These are phyloP conservation scores for Muschampia plurimacula DNA, from an alignment of 2,888 invertebrate genomes.

Conservation along the genomic window DNA sequence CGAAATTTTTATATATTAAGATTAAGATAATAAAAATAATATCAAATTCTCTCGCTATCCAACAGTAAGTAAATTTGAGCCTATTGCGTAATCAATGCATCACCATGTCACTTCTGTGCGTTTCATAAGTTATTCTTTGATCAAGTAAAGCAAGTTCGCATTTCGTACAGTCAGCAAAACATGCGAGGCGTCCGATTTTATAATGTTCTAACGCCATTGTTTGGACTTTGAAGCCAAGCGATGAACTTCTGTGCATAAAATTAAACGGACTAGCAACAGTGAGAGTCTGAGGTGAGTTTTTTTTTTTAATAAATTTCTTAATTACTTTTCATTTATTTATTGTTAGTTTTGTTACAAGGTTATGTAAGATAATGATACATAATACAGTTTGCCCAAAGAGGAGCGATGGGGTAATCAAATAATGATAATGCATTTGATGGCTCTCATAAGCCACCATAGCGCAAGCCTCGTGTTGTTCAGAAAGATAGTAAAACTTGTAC, in stretches of 20 bases:
- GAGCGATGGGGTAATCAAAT: too few species aligned
- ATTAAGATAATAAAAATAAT: neutral
- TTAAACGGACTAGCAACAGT: neutral
- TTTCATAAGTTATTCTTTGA: conserved; percentile 41
- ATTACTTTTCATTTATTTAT: neutral
- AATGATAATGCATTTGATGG: too few species aligned
- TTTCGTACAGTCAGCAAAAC: conserved; percentile 64
- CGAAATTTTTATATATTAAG: too few species aligned
- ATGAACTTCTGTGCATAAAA: conserved; percentile 4
- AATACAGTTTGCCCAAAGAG: too few species aligned
- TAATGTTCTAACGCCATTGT: conserved; percentile 43
- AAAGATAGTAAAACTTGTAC: too few species aligned
- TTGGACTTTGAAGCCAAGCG: conserved; percentile 63
- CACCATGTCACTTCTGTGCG: neutral
- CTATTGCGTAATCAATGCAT: neutral
- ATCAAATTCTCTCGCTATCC: neutral
- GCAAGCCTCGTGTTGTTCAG: too few species aligned
- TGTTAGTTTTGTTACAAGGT: too few species aligned
- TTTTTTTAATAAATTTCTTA: conserved; percentile 1
- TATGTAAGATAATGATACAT: too few species aligned
- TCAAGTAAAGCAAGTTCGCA: conserved; percentile 51
- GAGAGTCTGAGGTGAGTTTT: conserved; percentile 18
- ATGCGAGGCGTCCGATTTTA: conserved; percentile 56
- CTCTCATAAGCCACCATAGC: too few species aligned
- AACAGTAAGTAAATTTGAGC: neutral